Evolutionary conservation across 2,113 vertebrate genomes (phyloP).

Genomic region (Rhinopithecus roxellana): DNA sequence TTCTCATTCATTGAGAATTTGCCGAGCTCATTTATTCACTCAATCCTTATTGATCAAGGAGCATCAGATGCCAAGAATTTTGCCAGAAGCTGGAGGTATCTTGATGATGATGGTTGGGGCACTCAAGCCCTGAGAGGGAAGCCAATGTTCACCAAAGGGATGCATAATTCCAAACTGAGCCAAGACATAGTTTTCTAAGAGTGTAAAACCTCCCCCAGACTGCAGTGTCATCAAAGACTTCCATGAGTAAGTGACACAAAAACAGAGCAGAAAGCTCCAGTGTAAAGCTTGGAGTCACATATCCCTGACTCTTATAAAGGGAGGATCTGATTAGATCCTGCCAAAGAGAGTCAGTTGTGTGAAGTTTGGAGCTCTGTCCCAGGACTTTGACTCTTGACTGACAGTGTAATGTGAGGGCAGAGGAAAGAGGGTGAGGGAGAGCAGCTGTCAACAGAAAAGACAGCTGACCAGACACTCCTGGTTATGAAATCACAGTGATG

Average conservation of each 20-base stretch:
- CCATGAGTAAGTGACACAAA: background rate
- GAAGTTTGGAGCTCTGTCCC: background rate
- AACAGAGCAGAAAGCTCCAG: slow-evolving; percentile 3
- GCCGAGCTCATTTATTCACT: background rate
- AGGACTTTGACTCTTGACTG: background rate
- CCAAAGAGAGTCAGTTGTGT: background rate
- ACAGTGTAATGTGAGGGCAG: background rate
- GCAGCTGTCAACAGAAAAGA: background rate
- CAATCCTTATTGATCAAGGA: background rate
- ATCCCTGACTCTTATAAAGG: background rate
- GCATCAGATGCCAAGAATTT: slow-evolving; percentile 19
- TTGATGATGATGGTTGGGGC: background rate
- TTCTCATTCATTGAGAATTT: slow-evolving; percentile 39
- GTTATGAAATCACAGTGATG: background rate
- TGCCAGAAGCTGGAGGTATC: background rate
- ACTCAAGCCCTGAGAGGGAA: background rate
- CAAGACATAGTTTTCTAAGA: background rate
- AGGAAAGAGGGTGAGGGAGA: background rate
- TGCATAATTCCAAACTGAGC: background rate
- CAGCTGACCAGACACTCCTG: background rate
- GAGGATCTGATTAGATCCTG: background rate
- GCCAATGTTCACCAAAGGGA: background rate
- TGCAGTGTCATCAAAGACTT: background rate
- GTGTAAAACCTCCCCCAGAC: background rate
- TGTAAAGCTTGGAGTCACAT: background rate